A percentile compares a stretch with the other conserved stretches of the same genome.
These are phyloP conservation scores for Solea solea DNA, from an alignment of 2,113 vertebrate genomes.

Conservation along the genomic window DNA sequence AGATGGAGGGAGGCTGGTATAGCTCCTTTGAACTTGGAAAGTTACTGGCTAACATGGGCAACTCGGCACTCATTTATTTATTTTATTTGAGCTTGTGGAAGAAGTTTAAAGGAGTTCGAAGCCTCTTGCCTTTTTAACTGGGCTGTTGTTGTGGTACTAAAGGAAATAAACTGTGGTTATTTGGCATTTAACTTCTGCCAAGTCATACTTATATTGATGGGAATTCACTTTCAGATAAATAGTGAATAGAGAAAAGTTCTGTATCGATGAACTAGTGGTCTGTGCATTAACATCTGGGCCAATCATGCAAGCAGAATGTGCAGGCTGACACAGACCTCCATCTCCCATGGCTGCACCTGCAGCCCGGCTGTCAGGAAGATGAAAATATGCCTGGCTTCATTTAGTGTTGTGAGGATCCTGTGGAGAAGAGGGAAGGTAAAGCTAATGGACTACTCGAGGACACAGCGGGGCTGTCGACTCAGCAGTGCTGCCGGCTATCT, in stretches of 20 bases:
- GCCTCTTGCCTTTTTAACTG: not conserved
- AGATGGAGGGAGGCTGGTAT: conserved; percentile 28
- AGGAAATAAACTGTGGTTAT: not conserved
- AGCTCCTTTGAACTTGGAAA: conserved; percentile 33
- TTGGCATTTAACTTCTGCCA: not conserved
- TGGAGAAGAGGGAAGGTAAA: conserved; percentile 74
- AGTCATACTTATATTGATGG: not conserved
- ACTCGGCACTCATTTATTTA: conserved; percentile 7
- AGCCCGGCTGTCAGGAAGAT: conserved; percentile 76
- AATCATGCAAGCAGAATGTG: conserved; percentile 46
- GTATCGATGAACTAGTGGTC: conserved; percentile 44
- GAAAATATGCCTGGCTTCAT: conserved; percentile 79
- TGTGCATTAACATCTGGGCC: conserved; percentile 55
- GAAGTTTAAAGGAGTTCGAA: not conserved
- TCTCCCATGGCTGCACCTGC: conserved; percentile 62
- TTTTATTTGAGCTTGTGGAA: not conserved
- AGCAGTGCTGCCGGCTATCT: conserved; percentile 70
- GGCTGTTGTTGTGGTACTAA: not conserved
- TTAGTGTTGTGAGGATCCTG: conserved; percentile 75
- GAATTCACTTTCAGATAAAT: conserved; percentile 14
- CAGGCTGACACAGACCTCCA: conserved; percentile 63
- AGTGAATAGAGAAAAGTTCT: conserved; percentile 4
- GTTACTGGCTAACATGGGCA: conserved; percentile 36
- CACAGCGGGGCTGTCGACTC: conserved; percentile 75
- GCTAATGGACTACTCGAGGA: conserved; percentile 78